Evolutionary conservation across 2,113 vertebrate species (phyloP).

Genomic region (Rhinichthys klamathensis): DNA sequence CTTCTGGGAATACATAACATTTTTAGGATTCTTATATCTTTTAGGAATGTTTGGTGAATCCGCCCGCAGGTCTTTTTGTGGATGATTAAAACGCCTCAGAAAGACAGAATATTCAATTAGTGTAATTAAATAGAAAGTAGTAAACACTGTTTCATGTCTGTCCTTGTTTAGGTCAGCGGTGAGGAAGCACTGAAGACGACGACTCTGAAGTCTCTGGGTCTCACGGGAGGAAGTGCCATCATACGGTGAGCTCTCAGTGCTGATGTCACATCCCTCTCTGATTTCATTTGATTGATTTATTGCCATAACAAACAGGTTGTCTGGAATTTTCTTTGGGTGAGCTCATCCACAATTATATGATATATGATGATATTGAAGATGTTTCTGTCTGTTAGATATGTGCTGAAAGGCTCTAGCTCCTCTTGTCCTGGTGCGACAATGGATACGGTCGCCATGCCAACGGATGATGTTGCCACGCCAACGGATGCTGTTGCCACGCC

Average conservation of each 20-base stretch:
- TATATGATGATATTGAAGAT: neutral
- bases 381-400: slow-evolving; percentile 65
- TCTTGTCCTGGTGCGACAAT: slow-evolving; percentile 39
- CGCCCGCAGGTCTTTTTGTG: too few species aligned
- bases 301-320: too few species aligned
- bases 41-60: too few species aligned
- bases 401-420: slow-evolving; percentile 67
- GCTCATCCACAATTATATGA: too few species aligned
- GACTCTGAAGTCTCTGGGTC: slow-evolving; percentile 88
- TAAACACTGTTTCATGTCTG: neutral
- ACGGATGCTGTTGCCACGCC: neutral
- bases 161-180: slow-evolving; percentile 81
- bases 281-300: neutral
- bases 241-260: slow-evolving; percentile 78
- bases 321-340: too few species aligned
- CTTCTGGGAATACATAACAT: too few species aligned
- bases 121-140: neutral
- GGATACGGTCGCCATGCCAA: neutral
- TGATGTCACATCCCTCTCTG: neutral
- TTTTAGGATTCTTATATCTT: too few species aligned
- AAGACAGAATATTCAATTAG: neutral
- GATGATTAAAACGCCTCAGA: too few species aligned
- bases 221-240: slow-evolving; percentile 89
- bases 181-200: slow-evolving; percentile 81
- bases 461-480: slow-evolving; percentile 45